phyloP scores from a whole-genome alignment of 2,113 vertebrate genomes.

The Podarcis cretensis region DNA sequence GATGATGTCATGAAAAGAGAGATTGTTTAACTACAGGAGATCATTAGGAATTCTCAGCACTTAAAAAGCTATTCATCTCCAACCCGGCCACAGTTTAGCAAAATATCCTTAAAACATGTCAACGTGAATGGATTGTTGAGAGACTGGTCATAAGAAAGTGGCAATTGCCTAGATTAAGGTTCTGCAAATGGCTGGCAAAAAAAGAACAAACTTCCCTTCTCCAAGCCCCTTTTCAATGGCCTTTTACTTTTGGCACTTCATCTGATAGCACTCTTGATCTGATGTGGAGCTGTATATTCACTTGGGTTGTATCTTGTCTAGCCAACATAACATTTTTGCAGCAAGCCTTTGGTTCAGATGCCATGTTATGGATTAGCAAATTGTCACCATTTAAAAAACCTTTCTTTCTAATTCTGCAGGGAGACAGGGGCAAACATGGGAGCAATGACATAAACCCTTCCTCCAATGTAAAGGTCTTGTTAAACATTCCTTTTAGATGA shows the following conservation, averaged over 20 bases:
- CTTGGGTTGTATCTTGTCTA: neutral
- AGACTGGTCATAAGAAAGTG: slow-evolving; percentile 24
- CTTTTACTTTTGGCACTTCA: neutral
- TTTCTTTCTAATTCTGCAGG: neutral
- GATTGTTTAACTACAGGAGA: slow-evolving; percentile 57
- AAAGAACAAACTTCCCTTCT: neutral
- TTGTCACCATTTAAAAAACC: neutral
- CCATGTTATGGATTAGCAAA: neutral
- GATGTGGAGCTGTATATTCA: neutral
- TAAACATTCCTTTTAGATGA: neutral
- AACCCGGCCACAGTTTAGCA: slow-evolving; percentile 49
- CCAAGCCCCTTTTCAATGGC: neutral
- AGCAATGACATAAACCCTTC: neutral
- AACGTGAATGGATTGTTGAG: slow-evolving; percentile 16
- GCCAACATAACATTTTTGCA: neutral
- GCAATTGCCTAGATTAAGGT: slow-evolving; percentile 22
- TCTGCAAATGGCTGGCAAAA: neutral
- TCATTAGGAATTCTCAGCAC: slow-evolving; percentile 53
- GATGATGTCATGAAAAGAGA: slow-evolving; percentile 51
- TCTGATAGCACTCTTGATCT: neutral
- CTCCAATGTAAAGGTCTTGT: neutral
- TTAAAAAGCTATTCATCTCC: slow-evolving; percentile 61
- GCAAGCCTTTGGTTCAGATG: neutral
- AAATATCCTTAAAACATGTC: slow-evolving; percentile 47
- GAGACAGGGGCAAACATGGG: too few species aligned